These are phyloP conservation scores for Mastomys natalensis DNA, from an alignment of 2,113 vertebrate genomes.

Conservation along the genomic window DNA sequence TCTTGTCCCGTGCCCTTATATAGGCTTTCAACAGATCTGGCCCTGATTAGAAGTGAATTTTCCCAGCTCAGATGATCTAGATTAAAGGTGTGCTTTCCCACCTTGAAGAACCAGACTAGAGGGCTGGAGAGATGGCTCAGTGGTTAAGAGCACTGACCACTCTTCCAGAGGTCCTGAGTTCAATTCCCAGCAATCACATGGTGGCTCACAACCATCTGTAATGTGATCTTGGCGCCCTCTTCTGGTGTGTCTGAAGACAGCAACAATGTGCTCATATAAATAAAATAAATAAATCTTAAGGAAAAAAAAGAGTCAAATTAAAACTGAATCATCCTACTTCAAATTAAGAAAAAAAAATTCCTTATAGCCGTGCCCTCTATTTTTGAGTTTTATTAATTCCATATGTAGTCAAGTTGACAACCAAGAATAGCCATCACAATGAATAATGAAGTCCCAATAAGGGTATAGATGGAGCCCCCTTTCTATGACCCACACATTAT, in stretches of 20 bases:
- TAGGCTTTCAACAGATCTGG: neutral
- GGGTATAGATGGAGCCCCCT: neutral
- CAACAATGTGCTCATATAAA: too few relatives aligned
- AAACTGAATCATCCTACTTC: neutral
- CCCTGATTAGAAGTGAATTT: neutral
- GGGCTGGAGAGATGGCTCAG: too few relatives aligned
- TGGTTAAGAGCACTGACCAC: too few relatives aligned
- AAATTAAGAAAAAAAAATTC: neutral
- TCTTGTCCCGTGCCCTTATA: neutral
- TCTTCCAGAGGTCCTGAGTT: too few relatives aligned
- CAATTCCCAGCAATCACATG: too few relatives aligned
- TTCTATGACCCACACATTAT: neutral
- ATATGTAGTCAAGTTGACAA: neutral
- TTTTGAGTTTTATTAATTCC: neutral
- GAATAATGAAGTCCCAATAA: neutral
- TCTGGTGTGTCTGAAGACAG: too few relatives aligned
- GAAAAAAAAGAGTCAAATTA: neutral
- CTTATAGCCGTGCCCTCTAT: neutral
- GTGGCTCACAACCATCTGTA: too few relatives aligned
- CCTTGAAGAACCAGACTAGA: neutral
- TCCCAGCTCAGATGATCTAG: neutral
- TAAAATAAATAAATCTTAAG: too few relatives aligned
- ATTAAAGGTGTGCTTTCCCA: neutral
- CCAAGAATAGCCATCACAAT: neutral
- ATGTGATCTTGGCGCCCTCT: too few relatives aligned